A percentile compares a stretch with the other conserved stretches of the same genome.
Conservation (phyloP, 2,113 vertebrate genomes). For the Maccullochella peelii region DNA sequence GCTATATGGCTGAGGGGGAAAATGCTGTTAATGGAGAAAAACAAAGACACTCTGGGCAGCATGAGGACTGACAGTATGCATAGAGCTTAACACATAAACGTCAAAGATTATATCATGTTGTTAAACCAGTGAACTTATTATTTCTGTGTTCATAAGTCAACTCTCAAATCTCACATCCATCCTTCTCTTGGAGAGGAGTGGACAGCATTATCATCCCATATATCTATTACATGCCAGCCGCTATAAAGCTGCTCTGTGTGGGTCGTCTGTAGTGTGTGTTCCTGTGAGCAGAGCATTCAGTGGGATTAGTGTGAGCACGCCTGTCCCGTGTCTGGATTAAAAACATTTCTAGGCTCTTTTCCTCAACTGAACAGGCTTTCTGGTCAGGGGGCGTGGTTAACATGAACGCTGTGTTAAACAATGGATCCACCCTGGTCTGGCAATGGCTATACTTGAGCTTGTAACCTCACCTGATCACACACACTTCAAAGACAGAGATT, state of each 20-base stretch:
- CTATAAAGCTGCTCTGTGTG: slow-evolving; percentile 56
- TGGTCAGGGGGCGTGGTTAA: slow-evolving; percentile 38
- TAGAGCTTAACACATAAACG: slow-evolving; percentile 23
- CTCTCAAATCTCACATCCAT: slow-evolving; percentile 46
- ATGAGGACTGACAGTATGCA: not conserved
- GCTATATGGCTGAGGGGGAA: slow-evolving; percentile 35
- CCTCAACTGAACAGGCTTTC: slow-evolving; percentile 33
- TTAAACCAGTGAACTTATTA: slow-evolving; percentile 39
- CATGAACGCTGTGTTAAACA: slow-evolving; percentile 29
- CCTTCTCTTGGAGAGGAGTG: slow-evolving; percentile 33
- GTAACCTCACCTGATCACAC: slow-evolving; percentile 19
- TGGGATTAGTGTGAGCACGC: slow-evolving; percentile 71
- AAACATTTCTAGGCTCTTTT: slow-evolving; percentile 72
- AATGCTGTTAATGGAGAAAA: slow-evolving; percentile 38
- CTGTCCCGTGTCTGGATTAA: slow-evolving; percentile 73
- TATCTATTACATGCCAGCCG: slow-evolving; percentile 62
- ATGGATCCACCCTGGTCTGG: slow-evolving; percentile 11
- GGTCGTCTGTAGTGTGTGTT: slow-evolving; percentile 37
- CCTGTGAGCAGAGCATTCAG: slow-evolving; percentile 70
- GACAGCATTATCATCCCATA: slow-evolving; percentile 60
- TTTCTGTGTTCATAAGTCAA: slow-evolving; percentile 53
- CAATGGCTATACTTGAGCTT: not conserved
- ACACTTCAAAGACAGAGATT: not conserved
- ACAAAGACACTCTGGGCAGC: slow-evolving; percentile 15
- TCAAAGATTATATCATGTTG: slow-evolving; percentile 41